phyloP scores from a whole-genome alignment of 2,888 invertebrate genomes.

The Phasia obesa region DNA sequence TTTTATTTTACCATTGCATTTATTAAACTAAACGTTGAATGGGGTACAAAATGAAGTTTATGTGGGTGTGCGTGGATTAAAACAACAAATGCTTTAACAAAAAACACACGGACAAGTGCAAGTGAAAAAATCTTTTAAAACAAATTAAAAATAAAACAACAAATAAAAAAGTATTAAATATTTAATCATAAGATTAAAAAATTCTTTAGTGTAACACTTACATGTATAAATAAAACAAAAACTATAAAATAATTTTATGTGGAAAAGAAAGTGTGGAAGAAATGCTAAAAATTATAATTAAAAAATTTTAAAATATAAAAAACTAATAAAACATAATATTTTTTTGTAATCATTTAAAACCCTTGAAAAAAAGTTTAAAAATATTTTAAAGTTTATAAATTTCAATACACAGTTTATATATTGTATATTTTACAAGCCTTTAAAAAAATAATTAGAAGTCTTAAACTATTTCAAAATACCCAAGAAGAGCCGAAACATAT shows the following conservation, averaged over 20 bases:
- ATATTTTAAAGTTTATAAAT: background rate
- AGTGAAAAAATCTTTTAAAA: constrained; percentile 15
- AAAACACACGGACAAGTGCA: constrained; percentile 49
- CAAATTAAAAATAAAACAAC: background rate
- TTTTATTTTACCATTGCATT: constrained; percentile 37
- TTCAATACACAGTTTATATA: background rate
- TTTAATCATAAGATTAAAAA: background rate
- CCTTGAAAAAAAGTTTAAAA: background rate
- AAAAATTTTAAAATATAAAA: too few relatives aligned
- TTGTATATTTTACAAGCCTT: background rate
- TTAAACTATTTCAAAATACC: background rate
- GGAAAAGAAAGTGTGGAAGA: background rate
- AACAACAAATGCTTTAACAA: constrained; percentile 22
- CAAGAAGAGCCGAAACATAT: background rate
- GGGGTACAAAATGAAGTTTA: constrained; percentile 34
- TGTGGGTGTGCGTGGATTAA: constrained; percentile 37
- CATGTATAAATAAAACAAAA: background rate
- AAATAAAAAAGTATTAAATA: background rate
- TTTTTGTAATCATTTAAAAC: too few relatives aligned
- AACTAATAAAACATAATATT: too few relatives aligned
- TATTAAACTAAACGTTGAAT: constrained; percentile 37
- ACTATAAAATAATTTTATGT: background rate
- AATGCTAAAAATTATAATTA: background rate
- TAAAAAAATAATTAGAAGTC: background rate
- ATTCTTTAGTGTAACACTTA: too few relatives aligned